Conservation (phyloP, 2,888 invertebrate genomes). For the Labia minor region DNA sequence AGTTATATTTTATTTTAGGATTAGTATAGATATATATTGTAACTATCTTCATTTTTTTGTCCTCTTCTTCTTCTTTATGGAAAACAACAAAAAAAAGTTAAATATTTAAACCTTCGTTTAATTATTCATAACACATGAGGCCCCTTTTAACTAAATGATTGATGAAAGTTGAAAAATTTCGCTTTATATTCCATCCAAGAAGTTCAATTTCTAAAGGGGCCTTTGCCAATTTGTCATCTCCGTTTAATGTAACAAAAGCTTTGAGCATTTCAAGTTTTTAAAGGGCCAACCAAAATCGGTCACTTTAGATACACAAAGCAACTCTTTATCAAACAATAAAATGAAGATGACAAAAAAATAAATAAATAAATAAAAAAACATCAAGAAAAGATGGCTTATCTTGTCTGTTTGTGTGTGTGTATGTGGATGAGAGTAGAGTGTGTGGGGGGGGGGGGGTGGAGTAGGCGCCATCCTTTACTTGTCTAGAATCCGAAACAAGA, state of each 20-base stretch:
- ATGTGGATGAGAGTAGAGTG: too few species aligned
- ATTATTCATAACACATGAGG: conserved; percentile 3
- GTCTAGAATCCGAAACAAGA: too few species aligned
- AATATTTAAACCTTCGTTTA: not conserved
- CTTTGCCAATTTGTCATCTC: conserved; percentile 13
- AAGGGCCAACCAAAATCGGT: not conserved
- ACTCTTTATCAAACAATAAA: conserved; percentile 3
- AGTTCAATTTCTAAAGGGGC: conserved; percentile 2
- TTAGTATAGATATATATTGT: too few species aligned
- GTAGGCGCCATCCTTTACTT: too few species aligned
- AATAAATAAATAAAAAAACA: too few species aligned
- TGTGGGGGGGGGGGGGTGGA: too few species aligned
- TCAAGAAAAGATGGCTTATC: too few species aligned
- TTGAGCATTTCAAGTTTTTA: not conserved
- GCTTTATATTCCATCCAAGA: not conserved
- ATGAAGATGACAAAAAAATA: too few species aligned
- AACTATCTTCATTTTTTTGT: too few species aligned
- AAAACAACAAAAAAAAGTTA: not conserved
- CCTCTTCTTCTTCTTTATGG: too few species aligned
- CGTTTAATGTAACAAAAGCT: not conserved
- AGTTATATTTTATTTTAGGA: too few species aligned
- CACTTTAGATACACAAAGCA: conserved; percentile 5
- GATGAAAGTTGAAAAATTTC: conserved; percentile 13
- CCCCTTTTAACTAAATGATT: conserved; percentile 4
- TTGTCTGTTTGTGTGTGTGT: too few species aligned